A percentile compares a stretch with the other conserved stretches of the same genome.
Evolutionary conservation across 2,888 invertebrate genomes (phyloP).

Genomic region (Sarcophaga subvicina): DNA sequence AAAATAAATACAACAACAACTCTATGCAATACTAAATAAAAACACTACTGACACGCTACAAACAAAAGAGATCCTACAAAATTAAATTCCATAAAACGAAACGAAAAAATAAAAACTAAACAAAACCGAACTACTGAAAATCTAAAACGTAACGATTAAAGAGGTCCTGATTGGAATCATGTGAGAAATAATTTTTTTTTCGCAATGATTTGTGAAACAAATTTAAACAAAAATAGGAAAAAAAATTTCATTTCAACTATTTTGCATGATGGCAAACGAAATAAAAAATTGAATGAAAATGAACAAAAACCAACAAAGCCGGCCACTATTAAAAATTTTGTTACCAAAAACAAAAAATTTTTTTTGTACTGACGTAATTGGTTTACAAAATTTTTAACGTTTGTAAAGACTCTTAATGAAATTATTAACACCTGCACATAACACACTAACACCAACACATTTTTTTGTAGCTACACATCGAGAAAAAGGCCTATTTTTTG

Average conservation of each 20-base stretch:
- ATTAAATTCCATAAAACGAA: conserved; percentile 26
- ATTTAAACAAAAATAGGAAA: conserved; percentile 63
- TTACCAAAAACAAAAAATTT: conserved; percentile 21
- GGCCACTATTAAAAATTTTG: conserved; percentile 69
- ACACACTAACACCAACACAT: conserved; percentile 19
- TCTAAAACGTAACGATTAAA: conserved; percentile 15
- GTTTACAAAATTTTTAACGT: conserved; percentile 76
- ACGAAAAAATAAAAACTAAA: too few relatives aligned
- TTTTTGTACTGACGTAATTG: conserved; percentile 36
- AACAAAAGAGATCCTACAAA: conserved; percentile 1
- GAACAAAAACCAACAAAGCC: conserved; percentile 36
- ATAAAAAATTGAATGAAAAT: conserved; percentile 44
- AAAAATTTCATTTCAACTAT: too few relatives aligned
- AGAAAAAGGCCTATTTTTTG: neutral
- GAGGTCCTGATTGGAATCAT: conserved; percentile 78
- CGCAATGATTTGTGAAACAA: conserved; percentile 49
- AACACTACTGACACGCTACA: too few relatives aligned
- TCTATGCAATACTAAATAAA: too few relatives aligned
- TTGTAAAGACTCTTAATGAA: conserved; percentile 81
- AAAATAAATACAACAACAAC: too few relatives aligned
- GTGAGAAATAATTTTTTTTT: conserved; percentile 78
- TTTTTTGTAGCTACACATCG: neutral
- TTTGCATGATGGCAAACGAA: too few relatives aligned
- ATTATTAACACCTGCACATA: conserved; percentile 72
- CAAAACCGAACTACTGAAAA: conserved; percentile 54